Base-by-base conservation (phyloP, 2,888 invertebrate species). In the Microplitis manilae region DNA sequence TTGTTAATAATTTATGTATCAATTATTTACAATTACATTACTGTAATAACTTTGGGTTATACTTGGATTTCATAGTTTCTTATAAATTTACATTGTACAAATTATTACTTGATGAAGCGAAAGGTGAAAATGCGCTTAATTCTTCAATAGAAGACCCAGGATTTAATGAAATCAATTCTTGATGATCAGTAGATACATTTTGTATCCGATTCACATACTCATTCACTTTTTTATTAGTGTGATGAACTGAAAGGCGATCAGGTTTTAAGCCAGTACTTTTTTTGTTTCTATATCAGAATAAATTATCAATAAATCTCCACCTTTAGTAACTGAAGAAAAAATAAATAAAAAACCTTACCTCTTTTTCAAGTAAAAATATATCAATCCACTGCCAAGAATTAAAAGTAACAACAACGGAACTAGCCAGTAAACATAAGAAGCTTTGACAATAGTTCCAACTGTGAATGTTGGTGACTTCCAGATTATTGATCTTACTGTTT, bases 401-500 rank as follows among this genome's bases (percentile, higher is more conserved):
- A 85, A 9, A 2, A 81, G 6, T 38, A 83, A 50, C 61, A 79
- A 4, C 15, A 81, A 6, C 6, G 81, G 81, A 15, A 84, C 62
- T 1, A 80, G 41, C 85, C 85, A 85, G 0, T 30, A 50, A 62
- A 68, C 77, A 60, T 77, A 59, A 59, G 78, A 62, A 13, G 50
- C 74, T 15, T 59, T 74, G 6, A 77, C 65, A 13, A 73, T 5
- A 7, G 81, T 78, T 6, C 77, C 81, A 20, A 85, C 65, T 5
- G 40, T 67, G n/a, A 83, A 79, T 40, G 77, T 64, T 60, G 71
- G 62, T 4, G 82, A 81, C 73, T 78, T 81, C 61, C 74, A 40
- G 15, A 80, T 13, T 9, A 81, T 73, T 65, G 79, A 69, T 64
- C 73, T 9, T 30, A 69, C 30, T 9, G 65, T 13, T n/a, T 17